These are phyloP conservation scores for Mormyrus lacerda DNA, from an alignment of 2,113 vertebrate species.

Conservation along the genomic window DNA sequence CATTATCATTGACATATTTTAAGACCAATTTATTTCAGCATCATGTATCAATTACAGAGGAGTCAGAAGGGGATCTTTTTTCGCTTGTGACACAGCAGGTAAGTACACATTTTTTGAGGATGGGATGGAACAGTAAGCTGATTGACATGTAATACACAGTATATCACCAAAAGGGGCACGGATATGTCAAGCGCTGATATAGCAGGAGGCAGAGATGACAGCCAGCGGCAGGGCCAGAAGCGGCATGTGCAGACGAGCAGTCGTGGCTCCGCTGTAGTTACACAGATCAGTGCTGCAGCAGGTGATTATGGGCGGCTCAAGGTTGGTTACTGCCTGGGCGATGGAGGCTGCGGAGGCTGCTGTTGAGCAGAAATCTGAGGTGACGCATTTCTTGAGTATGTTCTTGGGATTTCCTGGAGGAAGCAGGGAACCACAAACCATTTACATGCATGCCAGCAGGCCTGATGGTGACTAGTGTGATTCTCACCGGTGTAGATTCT, in stretches of 20 bases:
- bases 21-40: too few species aligned
- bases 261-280: slow-evolving; percentile 41
- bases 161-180: neutral
- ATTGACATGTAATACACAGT: too few species aligned
- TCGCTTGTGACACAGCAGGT: too few species aligned
- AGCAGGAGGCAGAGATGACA: neutral
- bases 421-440: neutral
- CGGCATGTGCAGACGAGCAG: slow-evolving; percentile 10
- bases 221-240: slow-evolving; percentile 32
- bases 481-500: slow-evolving; percentile 41
- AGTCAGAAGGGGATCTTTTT: too few species aligned
- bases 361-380: slow-evolving; percentile 27
- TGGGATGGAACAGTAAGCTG: too few species aligned
- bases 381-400: slow-evolving; percentile 49
- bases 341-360: slow-evolving; percentile 18
- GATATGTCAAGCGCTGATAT: neutral
- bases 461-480: neutral
- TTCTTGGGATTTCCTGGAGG: slow-evolving; percentile 16
- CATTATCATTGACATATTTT: too few species aligned
- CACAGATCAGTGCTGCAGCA: slow-evolving; percentile 51
- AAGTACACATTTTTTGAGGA: too few species aligned
- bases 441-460: neutral
- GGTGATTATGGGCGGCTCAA: neutral
- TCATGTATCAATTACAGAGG: too few species aligned
- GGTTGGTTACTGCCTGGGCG: too few species aligned